Evolutionary conservation across 2,888 invertebrate genomes (phyloP).

Genomic region (Bembecia ichneumoniformis): DNA sequence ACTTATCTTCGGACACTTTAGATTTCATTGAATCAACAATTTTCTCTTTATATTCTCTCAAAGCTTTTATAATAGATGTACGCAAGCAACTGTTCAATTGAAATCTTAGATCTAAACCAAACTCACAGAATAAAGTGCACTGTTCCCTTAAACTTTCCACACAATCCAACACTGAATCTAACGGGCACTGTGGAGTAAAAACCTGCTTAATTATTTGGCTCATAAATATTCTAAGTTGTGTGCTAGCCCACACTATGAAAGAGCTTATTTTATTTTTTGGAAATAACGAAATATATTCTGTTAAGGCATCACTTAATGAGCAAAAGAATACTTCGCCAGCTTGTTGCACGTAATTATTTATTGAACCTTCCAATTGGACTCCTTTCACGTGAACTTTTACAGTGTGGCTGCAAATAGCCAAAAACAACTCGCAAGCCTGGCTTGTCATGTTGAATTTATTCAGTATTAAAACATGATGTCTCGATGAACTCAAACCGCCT

Average conservation of each 20-base stretch:
- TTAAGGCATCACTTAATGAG: slow-evolving; percentile 80
- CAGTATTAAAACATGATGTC: slow-evolving; percentile 87
- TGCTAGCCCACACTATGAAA: slow-evolving; percentile 92
- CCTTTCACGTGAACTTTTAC: slow-evolving; percentile 85
- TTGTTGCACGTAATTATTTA: slow-evolving; percentile 83
- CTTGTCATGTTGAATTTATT: slow-evolving; percentile 78
- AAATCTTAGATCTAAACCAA: slow-evolving; percentile 92
- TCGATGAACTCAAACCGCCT: slow-evolving; percentile 88
- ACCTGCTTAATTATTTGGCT: slow-evolving; percentile 89
- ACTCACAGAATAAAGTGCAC: slow-evolving; percentile 73
- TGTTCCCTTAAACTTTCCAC: slow-evolving; percentile 84
- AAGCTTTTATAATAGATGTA: slow-evolving; percentile 80
- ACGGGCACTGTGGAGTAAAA: slow-evolving; percentile 88
- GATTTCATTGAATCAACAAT: slow-evolving; percentile 85
- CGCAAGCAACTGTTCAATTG: slow-evolving; percentile 90
- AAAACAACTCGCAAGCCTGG: slow-evolving; percentile 86
- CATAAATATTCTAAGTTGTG: slow-evolving; percentile 84
- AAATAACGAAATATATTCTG: slow-evolving; percentile 79
- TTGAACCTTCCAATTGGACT: slow-evolving; percentile 85
- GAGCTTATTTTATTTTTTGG: slow-evolving; percentile 76
- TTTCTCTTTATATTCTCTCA: slow-evolving; percentile 85
- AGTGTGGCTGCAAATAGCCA: slow-evolving; percentile 85
- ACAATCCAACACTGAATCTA: slow-evolving; percentile 89
- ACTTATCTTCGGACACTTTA: slow-evolving; percentile 84
- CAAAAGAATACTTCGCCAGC: slow-evolving; percentile 88